Conservation (phyloP, 2,113 vertebrate genomes). For the Chaetura pelagica region DNA sequence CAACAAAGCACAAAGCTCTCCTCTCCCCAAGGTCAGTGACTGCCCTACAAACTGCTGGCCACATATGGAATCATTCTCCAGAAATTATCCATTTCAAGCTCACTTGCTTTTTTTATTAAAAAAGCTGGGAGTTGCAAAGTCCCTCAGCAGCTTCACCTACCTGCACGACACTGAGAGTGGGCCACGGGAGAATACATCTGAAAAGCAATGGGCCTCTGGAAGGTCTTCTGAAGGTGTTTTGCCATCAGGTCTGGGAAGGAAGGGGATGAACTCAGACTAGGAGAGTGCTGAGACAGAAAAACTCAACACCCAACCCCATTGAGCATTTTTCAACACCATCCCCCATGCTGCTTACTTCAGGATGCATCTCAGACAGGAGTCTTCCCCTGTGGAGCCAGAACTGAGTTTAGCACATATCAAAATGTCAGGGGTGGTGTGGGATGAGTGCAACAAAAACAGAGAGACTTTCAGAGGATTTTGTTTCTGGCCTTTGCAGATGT, state of each 20-base stretch:
- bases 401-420: background rate
- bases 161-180: conserved; percentile 66
- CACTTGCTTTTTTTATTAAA: background rate
- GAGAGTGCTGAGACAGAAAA: background rate
- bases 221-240: conserved; percentile 68
- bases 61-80: background rate
- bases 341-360: background rate
- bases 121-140: background rate
- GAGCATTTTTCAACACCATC: background rate
- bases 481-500: background rate
- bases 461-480: background rate
- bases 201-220: conserved; percentile 64
- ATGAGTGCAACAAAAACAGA: background rate
- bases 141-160: conserved; percentile 14
- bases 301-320: background rate
- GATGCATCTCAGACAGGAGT: background rate
- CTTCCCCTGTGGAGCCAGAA: background rate
- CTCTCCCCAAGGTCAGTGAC: background rate
- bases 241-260: conserved; percentile 61
- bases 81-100: background rate
- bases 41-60: background rate
- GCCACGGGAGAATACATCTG: conserved; percentile 69
- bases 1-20: background rate
- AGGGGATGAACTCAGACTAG: background rate
- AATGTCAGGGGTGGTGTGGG: background rate